Evolutionary conservation across 2,888 invertebrate genomes (phyloP).

Genomic region (Leucophora obtusa): DNA sequence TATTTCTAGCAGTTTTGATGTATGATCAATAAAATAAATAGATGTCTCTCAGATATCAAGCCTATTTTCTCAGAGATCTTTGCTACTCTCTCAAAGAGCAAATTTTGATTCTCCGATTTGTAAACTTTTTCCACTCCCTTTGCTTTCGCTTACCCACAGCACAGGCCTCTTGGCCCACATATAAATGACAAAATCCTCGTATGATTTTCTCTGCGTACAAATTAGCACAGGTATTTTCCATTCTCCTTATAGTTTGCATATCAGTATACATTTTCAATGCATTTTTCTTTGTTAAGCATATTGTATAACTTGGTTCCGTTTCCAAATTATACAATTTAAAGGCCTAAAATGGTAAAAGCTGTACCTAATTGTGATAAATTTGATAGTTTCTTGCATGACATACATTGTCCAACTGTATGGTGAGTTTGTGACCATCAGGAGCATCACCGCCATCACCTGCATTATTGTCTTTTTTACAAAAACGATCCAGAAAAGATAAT

Average conservation of each 20-base stretch:
- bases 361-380: background rate
- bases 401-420: conserved; percentile 57
- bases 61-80: conserved; percentile 80
- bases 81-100: conserved; percentile 64
- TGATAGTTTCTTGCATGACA: background rate
- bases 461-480: conserved; percentile 20
- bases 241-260: conserved; percentile 89
- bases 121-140: too few relatives aligned
- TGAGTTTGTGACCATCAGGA: background rate
- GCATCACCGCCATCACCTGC: background rate
- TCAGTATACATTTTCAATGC: conserved; percentile 87
- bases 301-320: conserved; percentile 86
- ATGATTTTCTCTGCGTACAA: conserved; percentile 97
- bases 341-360: conserved; percentile 16
- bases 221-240: conserved; percentile 95
- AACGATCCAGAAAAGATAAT: conserved; percentile 33
- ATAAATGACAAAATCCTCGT: conserved; percentile 97
- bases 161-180: conserved; percentile 90
- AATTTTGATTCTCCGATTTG: too few relatives aligned
- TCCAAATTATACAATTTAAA: conserved; percentile 93
- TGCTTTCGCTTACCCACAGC: conserved; percentile 80
- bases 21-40: too few relatives aligned
- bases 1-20: too few relatives aligned
- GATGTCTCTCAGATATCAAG: too few relatives aligned
- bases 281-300: conserved; percentile 87